These are phyloP conservation scores for Drosophila parthenogenetica DNA, from an alignment of 2,888 invertebrate genomes.

Conservation along the genomic window DNA sequence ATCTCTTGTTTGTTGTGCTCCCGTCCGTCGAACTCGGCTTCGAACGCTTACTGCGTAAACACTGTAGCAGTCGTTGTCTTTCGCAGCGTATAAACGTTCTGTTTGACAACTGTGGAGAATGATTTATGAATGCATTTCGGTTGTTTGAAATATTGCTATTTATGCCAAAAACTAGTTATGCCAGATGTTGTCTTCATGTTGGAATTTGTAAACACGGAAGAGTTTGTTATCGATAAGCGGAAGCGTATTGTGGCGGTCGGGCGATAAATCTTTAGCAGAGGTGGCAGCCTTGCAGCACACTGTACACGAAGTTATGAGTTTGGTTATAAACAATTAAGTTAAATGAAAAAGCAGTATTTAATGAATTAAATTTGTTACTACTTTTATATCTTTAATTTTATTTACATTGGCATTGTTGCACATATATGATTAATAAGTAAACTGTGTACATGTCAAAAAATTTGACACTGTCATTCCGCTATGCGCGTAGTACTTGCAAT, in stretches of 20 bases:
- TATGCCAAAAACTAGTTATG: conserved; percentile 32
- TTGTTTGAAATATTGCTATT: conserved; percentile 31
- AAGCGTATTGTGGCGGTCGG: conserved; percentile 35
- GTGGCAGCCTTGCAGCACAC: conserved; percentile 35
- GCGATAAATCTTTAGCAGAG: not conserved
- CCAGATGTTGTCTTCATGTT: conserved; percentile 13
- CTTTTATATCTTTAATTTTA: not conserved
- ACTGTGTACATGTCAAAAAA: not conserved
- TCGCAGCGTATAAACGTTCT: conserved; percentile 19
- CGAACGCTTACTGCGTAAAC: conserved; percentile 11
- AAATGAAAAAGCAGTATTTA: too few relatives aligned
- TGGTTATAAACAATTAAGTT: too few relatives aligned
- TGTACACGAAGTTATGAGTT: too few relatives aligned
- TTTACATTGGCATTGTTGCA: not conserved
- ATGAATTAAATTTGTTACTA: not conserved
- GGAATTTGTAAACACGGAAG: conserved; percentile 39
- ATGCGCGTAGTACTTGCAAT: not conserved
- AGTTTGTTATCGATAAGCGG: conserved; percentile 7
- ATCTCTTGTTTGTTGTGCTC: conserved; percentile 35
- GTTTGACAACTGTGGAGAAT: conserved; percentile 38
- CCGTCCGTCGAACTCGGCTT: conserved; percentile 20
- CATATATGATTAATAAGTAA: not conserved
- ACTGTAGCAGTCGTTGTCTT: conserved; percentile 38
- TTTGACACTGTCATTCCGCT: not conserved
- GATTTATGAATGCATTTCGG: conserved; percentile 59